Conservation (phyloP, 2,888 invertebrate genomes). For the Tipula lateralis region DNA sequence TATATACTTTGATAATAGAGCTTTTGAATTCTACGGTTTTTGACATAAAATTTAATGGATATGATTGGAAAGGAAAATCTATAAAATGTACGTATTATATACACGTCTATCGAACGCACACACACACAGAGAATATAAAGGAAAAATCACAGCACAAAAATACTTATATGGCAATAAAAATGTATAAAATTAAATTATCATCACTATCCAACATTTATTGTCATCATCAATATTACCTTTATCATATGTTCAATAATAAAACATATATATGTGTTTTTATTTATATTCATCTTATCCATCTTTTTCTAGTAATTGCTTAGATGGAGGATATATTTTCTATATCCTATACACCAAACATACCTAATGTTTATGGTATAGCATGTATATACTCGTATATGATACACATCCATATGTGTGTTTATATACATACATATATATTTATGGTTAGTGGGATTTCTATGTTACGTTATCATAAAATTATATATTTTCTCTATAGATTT, state of each 20-base stretch:
- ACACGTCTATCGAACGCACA: background rate
- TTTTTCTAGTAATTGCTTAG: conserved; percentile 20
- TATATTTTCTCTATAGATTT: conserved; percentile 15
- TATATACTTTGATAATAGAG: background rate
- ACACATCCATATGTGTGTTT: background rate
- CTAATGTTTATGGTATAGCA: background rate
- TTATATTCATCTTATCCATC: conserved; percentile 21
- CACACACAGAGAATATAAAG: background rate
- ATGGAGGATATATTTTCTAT: background rate
- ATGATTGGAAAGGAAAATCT: background rate
- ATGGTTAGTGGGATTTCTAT: conserved; percentile 13
- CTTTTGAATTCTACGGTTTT: background rate
- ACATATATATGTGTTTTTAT: background rate
- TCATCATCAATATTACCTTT: conserved; percentile 24
- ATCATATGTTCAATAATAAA: conserved; percentile 24
- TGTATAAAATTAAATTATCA: background rate
- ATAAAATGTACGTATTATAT: background rate
- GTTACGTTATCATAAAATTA: conserved; percentile 20
- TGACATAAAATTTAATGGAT: background rate
- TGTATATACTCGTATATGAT: background rate
- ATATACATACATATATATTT: background rate
- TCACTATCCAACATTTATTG: conserved; percentile 1
- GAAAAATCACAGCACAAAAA: background rate
- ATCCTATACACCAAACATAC: background rate
- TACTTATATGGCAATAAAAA: background rate